Base-by-base conservation (phyloP, 2,797 vertebrate genomes). In the Hozukius guyotensis region DNA sequence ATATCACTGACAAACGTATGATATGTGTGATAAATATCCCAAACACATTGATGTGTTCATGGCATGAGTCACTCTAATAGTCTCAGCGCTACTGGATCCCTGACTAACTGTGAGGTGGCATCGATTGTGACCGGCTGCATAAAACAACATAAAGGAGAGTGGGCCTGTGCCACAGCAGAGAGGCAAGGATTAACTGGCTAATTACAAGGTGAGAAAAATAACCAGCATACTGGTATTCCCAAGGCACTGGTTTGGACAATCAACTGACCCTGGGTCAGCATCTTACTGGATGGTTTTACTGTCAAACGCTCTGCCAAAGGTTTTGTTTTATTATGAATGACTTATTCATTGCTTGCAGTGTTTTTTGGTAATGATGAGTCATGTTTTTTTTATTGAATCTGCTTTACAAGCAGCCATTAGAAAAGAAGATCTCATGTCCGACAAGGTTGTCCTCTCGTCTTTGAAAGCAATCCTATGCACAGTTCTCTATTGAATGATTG, bases 351-450 rank as follows among this genome's bases (percentile, higher is more conserved):
- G 67, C 77, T 70, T 65, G 25, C 32, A 64, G 52, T 34, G 46
- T 74, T 73, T 24, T 73, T 72, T 56, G 65, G n/a, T 49, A 76
- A 81, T 4, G 27, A 77, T 72, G 69, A 84, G 12, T 82, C 77
- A 77, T 61, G 65, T 63, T 66, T 75, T 75, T 63, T 72, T 31
- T 31, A 72, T 74, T 64, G 24, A 66, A 77, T 77, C 25, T 60
- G 42, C 22, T 79, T 84, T 42, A 16, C 36, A 64, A 25, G 53
- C 66, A 42, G 55, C 55, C 20, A 60, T 65, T 68, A 61, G 14
- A 87, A 80, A 69, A 83, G 36, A 67, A 57, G 31, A 78, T 76
- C 13, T 75, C 18, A 20, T 22, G 73, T 56, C 70, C 12, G 34
- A 69, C 69, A 63, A 72, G 46, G 57, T 13, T 63, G 24, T 72